Conservation (phyloP, 2,797 vertebrate genomes). For the Urosaurus nigricauda region DNA sequence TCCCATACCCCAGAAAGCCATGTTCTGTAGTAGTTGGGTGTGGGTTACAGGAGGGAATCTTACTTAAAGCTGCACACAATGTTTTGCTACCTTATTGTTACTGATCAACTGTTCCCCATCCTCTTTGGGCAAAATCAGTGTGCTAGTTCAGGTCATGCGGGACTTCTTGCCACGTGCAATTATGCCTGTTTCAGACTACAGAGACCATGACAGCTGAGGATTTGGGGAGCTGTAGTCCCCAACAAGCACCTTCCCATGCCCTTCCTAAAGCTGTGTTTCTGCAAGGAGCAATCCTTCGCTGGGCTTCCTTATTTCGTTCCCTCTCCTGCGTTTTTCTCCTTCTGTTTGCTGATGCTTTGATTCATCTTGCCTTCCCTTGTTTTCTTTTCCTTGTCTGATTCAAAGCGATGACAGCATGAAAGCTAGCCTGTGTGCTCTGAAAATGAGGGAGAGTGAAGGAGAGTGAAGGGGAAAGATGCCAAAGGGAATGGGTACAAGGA, state of each 20-base stretch:
- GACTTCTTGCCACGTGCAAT: background rate
- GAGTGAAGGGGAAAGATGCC: background rate
- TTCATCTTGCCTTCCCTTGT: slow-evolving; percentile 6
- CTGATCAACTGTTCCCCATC: accelerated
- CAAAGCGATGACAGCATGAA: accelerated
- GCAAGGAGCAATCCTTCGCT: slow-evolving; percentile 1
- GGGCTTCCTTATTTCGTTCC: slow-evolving; percentile 31
- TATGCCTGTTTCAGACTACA: too few relatives aligned
- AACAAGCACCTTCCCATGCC: too few relatives aligned
- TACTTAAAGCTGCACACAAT: background rate
- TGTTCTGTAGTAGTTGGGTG: background rate
- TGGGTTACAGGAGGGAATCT: accelerated
- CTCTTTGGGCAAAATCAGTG: background rate
- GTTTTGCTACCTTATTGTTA: background rate
- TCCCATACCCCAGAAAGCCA: background rate
- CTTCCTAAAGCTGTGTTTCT: background rate
- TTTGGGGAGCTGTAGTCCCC: too few relatives aligned
- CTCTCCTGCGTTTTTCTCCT: slow-evolving; percentile 28
- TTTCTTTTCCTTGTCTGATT: slow-evolving; percentile 39
- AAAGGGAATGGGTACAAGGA: background rate
- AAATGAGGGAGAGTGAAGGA: background rate
- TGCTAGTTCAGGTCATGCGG: background rate
- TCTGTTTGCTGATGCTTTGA: background rate
- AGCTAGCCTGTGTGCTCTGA: background rate
- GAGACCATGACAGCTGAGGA: too few relatives aligned